A percentile compares a stretch with the other conserved stretches of the same genome.
Evolutionary conservation across 2,113 vertebrate genomes (phyloP).

Genomic region (Rattus rattus): DNA sequence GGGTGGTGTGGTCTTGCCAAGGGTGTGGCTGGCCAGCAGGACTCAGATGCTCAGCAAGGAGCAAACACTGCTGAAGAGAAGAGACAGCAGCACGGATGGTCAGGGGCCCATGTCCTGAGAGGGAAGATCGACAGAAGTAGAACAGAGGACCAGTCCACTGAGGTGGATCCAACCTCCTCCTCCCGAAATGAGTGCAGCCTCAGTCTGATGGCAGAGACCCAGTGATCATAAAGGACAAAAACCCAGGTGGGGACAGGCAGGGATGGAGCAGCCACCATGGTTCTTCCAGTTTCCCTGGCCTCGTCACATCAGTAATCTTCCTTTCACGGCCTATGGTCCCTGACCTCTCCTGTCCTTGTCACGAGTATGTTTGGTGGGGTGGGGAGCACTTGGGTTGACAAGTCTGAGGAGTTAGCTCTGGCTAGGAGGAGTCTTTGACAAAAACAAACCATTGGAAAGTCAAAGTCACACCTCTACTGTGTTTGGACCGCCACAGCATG

Average conservation of each 20-base stretch:
- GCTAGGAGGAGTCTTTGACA: background rate
- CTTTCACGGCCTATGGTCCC: too few species aligned
- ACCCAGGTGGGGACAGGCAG: background rate
- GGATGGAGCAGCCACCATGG: background rate
- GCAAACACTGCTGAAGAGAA: background rate
- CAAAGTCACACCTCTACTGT: background rate
- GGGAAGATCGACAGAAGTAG: too few species aligned
- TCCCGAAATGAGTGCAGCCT: background rate
- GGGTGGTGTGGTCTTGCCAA: background rate
- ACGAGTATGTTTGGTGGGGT: background rate
- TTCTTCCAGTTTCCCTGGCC: too few species aligned
- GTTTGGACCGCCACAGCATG: background rate
- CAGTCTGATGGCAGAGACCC: background rate
- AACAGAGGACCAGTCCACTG: background rate
- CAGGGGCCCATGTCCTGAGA: too few species aligned
- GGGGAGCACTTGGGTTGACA: background rate
- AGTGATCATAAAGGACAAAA: background rate
- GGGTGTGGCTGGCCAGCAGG: background rate
- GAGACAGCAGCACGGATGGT: too few species aligned
- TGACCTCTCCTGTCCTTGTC: background rate
- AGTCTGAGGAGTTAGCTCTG: background rate
- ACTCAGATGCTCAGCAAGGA: background rate
- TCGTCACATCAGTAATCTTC: fast-evolving
- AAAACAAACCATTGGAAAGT: background rate
- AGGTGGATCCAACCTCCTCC: too few species aligned